Evolutionary conservation across 2,113 vertebrate species (phyloP).

Genomic region (Pseudolaguvia tuberculata): DNA sequence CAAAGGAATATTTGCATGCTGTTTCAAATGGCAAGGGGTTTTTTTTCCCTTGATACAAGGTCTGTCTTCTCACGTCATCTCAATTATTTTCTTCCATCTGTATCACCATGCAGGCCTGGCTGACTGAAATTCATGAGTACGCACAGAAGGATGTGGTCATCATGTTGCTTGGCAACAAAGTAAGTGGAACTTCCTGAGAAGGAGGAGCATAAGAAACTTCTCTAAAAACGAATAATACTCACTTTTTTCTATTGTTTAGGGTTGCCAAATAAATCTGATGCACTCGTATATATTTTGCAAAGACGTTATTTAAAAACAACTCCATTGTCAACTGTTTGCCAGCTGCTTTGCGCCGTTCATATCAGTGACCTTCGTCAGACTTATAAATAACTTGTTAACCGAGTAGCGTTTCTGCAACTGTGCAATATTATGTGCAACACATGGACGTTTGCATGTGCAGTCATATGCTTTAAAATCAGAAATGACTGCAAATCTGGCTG

Average conservation of each 20-base stretch:
- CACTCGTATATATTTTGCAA: neutral
- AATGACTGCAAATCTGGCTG: slow-evolving; percentile 10
- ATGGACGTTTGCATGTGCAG: neutral
- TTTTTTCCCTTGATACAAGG: neutral
- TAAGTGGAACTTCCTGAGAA: slow-evolving; percentile 65
- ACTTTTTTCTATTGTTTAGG: too few species aligned
- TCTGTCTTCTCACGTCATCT: slow-evolving; percentile 40
- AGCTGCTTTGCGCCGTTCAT: neutral
- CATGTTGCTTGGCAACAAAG: slow-evolving; percentile 98
- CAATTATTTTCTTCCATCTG: slow-evolving; percentile 33
- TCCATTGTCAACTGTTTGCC: neutral
- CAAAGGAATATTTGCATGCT: neutral
- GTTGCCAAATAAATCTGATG: neutral
- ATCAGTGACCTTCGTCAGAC: neutral
- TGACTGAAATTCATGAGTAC: slow-evolving; percentile 89
- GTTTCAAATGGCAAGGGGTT: slow-evolving; percentile 14
- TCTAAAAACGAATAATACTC: neutral
- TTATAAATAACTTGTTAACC: neutral
- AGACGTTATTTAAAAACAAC: neutral
- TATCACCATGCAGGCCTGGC: slow-evolving; percentile 67
- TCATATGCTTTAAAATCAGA: slow-evolving; percentile 2
- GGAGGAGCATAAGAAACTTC: slow-evolving; percentile 45
- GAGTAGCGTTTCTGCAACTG: neutral
- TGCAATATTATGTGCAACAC: neutral
- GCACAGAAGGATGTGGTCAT: slow-evolving; percentile 97